Conservation (phyloP, 2,113 vertebrate genomes). For the Calidris pygmaea region DNA sequence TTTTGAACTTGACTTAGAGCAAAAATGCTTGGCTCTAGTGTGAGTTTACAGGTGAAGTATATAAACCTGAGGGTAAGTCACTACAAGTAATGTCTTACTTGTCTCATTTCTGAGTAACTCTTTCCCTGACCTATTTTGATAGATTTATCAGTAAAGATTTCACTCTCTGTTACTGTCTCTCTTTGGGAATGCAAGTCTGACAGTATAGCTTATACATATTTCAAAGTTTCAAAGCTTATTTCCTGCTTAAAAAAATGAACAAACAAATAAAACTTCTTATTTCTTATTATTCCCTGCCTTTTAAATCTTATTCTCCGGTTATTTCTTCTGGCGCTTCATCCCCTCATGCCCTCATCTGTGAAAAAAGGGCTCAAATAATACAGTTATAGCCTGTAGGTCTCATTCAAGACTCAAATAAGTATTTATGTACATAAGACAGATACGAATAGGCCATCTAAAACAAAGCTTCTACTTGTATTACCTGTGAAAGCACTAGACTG, state of each 20-base stretch:
- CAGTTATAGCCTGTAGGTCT: neutral
- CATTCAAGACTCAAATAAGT: neutral
- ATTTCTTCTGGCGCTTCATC: rapidly evolving
- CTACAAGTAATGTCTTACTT: neutral
- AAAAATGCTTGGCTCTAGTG: neutral
- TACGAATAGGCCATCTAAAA: neutral
- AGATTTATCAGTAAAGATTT: neutral
- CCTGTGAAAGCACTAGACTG: neutral
- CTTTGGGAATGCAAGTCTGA: neutral
- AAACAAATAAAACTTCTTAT: neutral
- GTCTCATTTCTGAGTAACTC: neutral
- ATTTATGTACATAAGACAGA: neutral
- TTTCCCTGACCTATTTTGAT: neutral
- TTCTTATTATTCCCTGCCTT: neutral
- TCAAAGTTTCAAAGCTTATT: neutral
- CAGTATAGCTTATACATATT: neutral
- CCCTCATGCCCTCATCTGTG: neutral
- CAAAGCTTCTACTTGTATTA: neutral
- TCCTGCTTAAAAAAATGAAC: neutral
- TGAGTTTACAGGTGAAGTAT: neutral
- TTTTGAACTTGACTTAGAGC: neutral
- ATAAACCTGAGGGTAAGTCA: neutral
- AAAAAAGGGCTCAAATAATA: neutral
- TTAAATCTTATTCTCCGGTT: neutral
- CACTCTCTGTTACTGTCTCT: neutral